Percentiles rank a stretch among this genome's conserved stretches.
Conservation (phyloP, 1,140 invertebrate species). For the Bombus soroeensis region DNA sequence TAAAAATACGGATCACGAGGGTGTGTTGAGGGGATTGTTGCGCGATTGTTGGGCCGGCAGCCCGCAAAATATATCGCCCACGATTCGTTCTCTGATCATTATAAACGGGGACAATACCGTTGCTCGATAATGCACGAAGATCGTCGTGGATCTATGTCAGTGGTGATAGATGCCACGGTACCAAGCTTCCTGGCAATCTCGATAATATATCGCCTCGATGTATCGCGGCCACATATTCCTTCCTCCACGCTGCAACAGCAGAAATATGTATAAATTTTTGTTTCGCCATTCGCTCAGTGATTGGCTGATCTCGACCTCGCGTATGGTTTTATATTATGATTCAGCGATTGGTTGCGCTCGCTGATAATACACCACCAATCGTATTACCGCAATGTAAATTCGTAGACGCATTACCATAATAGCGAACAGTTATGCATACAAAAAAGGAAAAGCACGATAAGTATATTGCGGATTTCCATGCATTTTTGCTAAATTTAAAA, state of each 20-base stretch:
- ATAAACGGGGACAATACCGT: background rate
- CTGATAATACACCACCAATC: background rate
- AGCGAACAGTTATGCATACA: background rate
- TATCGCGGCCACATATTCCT: background rate
- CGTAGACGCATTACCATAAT: background rate
- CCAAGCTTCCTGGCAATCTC: background rate
- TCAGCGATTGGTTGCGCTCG: background rate
- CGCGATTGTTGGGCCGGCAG: background rate
- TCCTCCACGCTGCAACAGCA: background rate
- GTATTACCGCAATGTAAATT: background rate
- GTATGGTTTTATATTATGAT: background rate
- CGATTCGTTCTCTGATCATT: background rate
- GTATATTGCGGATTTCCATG: background rate
- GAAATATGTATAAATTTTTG: background rate
- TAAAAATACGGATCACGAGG: background rate
- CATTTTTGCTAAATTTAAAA: too few species aligned
- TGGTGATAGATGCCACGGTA: background rate
- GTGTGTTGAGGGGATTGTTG: background rate
- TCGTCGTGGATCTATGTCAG: background rate
- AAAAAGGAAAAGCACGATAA: background rate
- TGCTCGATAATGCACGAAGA: slow-evolving; percentile 4
- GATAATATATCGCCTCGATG: background rate
- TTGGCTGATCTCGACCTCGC: background rate
- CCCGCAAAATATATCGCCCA: background rate
- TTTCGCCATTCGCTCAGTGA: background rate